Evolutionary conservation across 1,140 invertebrate species (phyloP).

Genomic region (Propsilocerus akamusi): DNA sequence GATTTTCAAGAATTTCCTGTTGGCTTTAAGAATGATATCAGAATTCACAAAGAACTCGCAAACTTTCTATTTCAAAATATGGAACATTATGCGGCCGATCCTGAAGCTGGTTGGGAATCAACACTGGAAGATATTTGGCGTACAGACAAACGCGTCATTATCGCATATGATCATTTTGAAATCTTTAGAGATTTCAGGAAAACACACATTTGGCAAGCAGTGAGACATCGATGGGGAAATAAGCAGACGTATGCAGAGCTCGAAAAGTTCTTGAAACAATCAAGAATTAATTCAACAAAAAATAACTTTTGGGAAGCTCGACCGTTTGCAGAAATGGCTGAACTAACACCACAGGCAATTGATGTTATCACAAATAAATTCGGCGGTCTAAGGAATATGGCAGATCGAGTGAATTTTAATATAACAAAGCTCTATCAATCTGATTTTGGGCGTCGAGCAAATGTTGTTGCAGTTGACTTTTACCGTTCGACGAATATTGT

Average conservation of each 20-base stretch:
- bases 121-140: conserved; percentile 31
- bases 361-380: conserved; percentile 31
- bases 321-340: conserved; percentile 39
- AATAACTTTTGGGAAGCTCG: conserved; percentile 9
- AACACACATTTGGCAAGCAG: conserved; percentile 1
- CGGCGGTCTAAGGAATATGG: conserved; percentile 32
- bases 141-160: conserved; percentile 28
- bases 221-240: conserved; percentile 39
- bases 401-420: conserved; percentile 33
- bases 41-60: conserved; percentile 29
- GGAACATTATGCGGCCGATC: conserved; percentile 25
- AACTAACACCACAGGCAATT: conserved; percentile 34
- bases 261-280: conserved; percentile 20
- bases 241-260: conserved; percentile 28
- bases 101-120: conserved; percentile 25
- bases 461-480: conserved; percentile 42
- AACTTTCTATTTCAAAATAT: conserved; percentile 28
- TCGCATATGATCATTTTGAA: conserved; percentile 31
- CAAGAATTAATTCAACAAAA: neutral
- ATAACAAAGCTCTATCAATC: conserved; percentile 33
- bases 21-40: conserved; percentile 24
- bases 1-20: conserved; percentile 41
- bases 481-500: conserved; percentile 34
- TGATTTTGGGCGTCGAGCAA: conserved; percentile 30
- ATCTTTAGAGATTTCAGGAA: conserved; percentile 17